Evolutionary conservation across 2,797 vertebrate genomes (phyloP).

Genomic region (Pantherophis alleghaniensis): DNA sequence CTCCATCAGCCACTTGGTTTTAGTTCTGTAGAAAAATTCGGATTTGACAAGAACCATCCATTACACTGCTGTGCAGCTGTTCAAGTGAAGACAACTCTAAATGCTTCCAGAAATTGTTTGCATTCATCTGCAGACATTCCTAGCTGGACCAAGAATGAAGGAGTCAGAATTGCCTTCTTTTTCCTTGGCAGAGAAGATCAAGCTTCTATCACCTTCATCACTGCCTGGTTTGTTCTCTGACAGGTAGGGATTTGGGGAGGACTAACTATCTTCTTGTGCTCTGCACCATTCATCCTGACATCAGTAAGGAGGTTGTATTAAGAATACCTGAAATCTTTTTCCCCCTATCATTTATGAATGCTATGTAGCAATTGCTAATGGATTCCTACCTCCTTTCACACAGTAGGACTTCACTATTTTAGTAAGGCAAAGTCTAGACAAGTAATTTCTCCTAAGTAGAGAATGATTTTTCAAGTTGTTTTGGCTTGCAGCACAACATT

Average conservation of each 20-base stretch:
- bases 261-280: neutral
- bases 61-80: conserved; percentile 75
- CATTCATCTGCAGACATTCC: conserved; percentile 67
- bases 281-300: neutral
- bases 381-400: neutral
- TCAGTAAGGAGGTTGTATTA: neutral
- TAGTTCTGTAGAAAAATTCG: conserved; percentile 49
- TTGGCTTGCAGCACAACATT: neutral
- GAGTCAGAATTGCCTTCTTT: neutral
- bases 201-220: conserved; percentile 5
- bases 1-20: neutral
- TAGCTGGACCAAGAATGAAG: conserved; percentile 1
- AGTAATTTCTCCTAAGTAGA: neutral
- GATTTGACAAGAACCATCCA: conserved; percentile 60
- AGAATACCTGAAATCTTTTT: neutral
- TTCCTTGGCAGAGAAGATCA: conserved; percentile 2
- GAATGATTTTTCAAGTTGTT: neutral
- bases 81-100: conserved; percentile 76
- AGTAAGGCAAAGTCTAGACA: neutral
- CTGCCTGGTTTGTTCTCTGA: neutral
- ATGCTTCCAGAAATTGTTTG: conserved; percentile 74
- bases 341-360: neutral
- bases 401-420: neutral
- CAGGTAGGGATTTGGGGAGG: neutral
- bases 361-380: neutral